Percentiles rank a stretch among this genome's conserved stretches.
Evolutionary conservation across 2,888 invertebrate species (phyloP).

Genomic region (Digitonthophagus gazella): DNA sequence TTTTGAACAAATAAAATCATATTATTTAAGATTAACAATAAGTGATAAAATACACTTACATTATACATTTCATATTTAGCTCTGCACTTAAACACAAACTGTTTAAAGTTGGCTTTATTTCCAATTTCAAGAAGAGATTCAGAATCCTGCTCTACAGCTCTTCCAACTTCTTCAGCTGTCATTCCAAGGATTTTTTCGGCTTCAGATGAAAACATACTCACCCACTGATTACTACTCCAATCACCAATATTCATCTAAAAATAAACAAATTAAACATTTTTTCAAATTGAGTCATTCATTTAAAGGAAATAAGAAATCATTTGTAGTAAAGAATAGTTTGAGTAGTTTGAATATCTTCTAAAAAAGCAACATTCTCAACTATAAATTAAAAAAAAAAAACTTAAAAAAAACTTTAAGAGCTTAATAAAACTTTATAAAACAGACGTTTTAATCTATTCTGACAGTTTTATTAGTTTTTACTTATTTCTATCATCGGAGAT

Average conservation of each 20-base stretch:
- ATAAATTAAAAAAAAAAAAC: too few species aligned
- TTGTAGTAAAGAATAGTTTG: too few species aligned
- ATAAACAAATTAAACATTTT: conserved; percentile 26
- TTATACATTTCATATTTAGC: conserved; percentile 90
- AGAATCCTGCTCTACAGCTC: conserved; percentile 66
- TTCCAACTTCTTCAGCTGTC: conserved; percentile 74
- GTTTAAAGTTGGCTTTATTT: conserved; percentile 73
- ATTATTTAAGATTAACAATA: conserved; percentile 6
- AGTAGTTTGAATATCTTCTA: neutral
- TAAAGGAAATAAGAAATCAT: too few species aligned
- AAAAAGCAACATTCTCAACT: neutral
- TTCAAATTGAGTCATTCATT: neutral
- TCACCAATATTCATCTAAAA: conserved; percentile 81
- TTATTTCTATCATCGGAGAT: too few species aligned
- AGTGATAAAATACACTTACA: conserved; percentile 55
- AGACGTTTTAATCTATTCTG: too few species aligned
- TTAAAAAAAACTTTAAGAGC: too few species aligned
- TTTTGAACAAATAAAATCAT: neutral
- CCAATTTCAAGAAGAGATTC: conserved; percentile 67
- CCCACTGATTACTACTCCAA: conserved; percentile 84
- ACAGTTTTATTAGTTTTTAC: too few species aligned
- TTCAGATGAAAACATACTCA: conserved; percentile 83
- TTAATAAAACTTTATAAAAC: too few species aligned
- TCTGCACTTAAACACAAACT: conserved; percentile 79
- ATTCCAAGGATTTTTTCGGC: conserved; percentile 75